Conservation (phyloP, 37 sponge, comb jelly and placozoan species). For the Chondrilla cf. caribensis region DNA sequence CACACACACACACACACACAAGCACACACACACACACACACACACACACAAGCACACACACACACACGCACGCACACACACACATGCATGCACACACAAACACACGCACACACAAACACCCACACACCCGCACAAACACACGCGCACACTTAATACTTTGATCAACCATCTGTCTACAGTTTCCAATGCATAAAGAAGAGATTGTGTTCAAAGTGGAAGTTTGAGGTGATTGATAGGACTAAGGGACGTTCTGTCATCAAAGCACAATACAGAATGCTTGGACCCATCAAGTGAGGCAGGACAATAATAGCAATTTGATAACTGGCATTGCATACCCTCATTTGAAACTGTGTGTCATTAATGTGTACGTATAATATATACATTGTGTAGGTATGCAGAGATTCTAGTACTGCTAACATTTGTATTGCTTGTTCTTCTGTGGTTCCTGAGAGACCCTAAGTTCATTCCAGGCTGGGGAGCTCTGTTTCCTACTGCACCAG, state of each 20-base stretch:
- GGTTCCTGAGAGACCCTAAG: conserved; percentile 81
- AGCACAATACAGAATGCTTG: conserved; percentile 70
- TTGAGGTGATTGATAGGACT: conserved; percentile 30
- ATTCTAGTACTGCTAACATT: conserved; percentile 58
- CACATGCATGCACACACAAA: too few relatives aligned
- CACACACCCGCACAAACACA: too few relatives aligned
- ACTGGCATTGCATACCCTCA: conserved; percentile 15
- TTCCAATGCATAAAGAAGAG: conserved; percentile 37
- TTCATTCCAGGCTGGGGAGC: conserved; percentile 80
- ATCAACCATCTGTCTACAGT: too few relatives aligned
- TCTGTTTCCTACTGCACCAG: conserved; percentile 43
- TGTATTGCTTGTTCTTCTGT: conserved; percentile 71
- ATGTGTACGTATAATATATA: too few relatives aligned
- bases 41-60: too few relatives aligned
- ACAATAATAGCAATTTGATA: not conserved
- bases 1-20: too few relatives aligned
- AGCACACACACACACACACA: too few relatives aligned
- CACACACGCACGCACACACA: too few relatives aligned
- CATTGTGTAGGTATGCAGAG: conserved; percentile 71
- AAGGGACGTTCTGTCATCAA: conserved; percentile 56
- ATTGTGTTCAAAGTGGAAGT: conserved; percentile 22
- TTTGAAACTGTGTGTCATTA: too few relatives aligned
- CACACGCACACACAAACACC: too few relatives aligned
- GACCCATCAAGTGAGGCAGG: conserved; percentile 55
- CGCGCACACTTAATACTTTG: too few relatives aligned